Evolutionary conservation across 2,888 invertebrate genomes (phyloP).

Genomic region (Ferrisia virgata): DNA sequence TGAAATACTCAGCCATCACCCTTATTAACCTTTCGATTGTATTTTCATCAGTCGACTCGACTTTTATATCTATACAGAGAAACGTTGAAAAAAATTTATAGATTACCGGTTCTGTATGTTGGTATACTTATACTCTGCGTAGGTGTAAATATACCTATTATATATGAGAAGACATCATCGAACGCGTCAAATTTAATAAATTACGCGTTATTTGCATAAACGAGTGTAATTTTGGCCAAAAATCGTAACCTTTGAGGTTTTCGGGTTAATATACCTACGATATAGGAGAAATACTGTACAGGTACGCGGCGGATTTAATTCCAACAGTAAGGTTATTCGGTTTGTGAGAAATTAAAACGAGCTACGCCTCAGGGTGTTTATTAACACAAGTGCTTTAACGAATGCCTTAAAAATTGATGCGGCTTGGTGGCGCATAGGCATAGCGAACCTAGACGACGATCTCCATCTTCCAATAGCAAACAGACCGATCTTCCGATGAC

Average conservation of each 20-base stretch:
- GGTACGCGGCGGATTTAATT: background rate
- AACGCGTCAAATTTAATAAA: background rate
- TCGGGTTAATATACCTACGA: background rate
- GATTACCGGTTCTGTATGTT: background rate
- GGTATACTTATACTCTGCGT: too few relatives aligned
- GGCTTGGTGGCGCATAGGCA: background rate
- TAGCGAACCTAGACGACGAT: background rate
- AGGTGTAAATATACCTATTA: background rate
- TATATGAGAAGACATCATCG: background rate
- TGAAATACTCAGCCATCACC: background rate
- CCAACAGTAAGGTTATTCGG: background rate
- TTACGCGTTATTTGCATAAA: background rate
- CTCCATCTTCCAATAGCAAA: too few relatives aligned
- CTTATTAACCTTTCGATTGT: background rate
- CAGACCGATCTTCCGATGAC: constrained; percentile 38
- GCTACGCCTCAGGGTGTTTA: background rate
- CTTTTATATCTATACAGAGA: background rate
- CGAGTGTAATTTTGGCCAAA: background rate
- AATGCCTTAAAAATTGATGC: background rate
- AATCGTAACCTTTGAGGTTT: background rate
- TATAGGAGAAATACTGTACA: background rate
- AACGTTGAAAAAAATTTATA: background rate
- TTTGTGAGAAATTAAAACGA: background rate
- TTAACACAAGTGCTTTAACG: background rate
- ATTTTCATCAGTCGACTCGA: background rate